Conservation (phyloP, 2,797 vertebrate species). For the Malurus splendens region DNA sequence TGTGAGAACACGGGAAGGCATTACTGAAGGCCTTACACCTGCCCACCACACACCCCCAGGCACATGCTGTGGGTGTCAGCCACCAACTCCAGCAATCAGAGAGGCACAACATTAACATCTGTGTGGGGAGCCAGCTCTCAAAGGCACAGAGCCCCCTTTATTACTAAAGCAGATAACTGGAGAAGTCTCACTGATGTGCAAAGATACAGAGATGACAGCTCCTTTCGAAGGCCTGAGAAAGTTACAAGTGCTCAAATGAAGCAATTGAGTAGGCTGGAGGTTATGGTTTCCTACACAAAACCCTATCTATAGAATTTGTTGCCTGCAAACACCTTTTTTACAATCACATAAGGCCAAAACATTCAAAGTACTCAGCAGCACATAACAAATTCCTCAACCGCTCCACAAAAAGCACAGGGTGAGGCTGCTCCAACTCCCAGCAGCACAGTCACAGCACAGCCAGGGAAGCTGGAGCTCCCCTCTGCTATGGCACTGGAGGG, state of each 20-base stretch:
- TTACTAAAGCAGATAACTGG: not conserved
- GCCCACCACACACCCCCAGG: not conserved
- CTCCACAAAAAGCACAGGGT: fast-evolving
- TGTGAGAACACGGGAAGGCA: not conserved
- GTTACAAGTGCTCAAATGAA: not conserved
- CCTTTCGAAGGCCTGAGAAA: not conserved
- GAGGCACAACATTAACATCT: not conserved
- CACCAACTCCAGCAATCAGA: not conserved
- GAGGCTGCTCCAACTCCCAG: not conserved
- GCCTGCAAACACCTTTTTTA: not conserved
- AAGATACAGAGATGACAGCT: not conserved
- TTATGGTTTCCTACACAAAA: not conserved
- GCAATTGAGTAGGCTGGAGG: not conserved
- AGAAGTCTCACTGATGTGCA: not conserved
- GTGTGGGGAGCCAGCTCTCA: not conserved
- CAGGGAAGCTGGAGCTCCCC: not conserved
- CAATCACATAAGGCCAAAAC: not conserved
- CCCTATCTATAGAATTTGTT: not conserved
- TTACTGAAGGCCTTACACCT: not conserved
- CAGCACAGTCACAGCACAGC: fast-evolving
- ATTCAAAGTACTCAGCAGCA: not conserved
- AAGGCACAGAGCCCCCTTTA: not conserved
- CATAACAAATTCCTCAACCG: not conserved
- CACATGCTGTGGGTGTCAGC: not conserved
- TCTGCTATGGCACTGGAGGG: not conserved